Percentiles rank a stretch among this genome's conserved stretches.
Conservation (phyloP, 2,888 invertebrate genomes). For the Epinotia brunnichana region DNA sequence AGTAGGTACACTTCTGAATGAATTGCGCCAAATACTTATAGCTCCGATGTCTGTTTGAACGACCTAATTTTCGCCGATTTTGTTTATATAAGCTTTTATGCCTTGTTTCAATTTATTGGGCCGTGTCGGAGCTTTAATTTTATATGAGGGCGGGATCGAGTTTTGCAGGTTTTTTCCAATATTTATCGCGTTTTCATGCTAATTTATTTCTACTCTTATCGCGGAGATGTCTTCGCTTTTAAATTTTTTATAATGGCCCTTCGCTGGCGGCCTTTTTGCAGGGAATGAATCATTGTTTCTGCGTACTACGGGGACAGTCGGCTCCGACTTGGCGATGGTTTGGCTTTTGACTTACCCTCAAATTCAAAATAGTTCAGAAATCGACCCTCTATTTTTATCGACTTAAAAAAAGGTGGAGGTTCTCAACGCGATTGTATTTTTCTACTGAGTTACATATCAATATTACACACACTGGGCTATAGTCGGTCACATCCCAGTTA, state of each 20-base stretch:
- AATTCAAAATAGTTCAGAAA: not conserved
- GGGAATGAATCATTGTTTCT: conserved; percentile 36
- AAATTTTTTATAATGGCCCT: conserved; percentile 35
- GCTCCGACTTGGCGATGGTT: conserved; percentile 5
- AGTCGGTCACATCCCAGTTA: no score
- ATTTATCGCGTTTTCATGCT: conserved; percentile 43
- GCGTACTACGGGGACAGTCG: not conserved
- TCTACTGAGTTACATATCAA: not conserved
- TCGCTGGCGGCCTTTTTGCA: conserved; percentile 27
- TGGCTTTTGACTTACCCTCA: not conserved
- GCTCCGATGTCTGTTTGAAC: conserved; percentile 42
- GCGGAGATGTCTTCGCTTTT: conserved; percentile 41
- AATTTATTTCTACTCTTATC: conserved; percentile 42
- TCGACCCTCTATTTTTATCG: not conserved
- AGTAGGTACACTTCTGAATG: conserved; percentile 14
- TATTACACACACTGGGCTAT: not conserved
- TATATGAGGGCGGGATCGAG: conserved; percentile 46
- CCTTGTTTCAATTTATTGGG: conserved; percentile 44
- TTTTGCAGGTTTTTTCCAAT: conserved; percentile 41
- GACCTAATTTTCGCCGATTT: conserved; percentile 44
- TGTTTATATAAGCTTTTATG: conserved; percentile 47
- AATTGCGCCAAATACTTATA: conserved; percentile 32
- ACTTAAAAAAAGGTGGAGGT: no score
- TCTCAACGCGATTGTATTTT: not conserved
- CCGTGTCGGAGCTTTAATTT: conserved; percentile 47